A percentile compares a stretch with the other conserved stretches of the same genome.
Evolutionary conservation across 2,797 vertebrate genomes (phyloP).

Genomic region (Poecilia velifera): DNA sequence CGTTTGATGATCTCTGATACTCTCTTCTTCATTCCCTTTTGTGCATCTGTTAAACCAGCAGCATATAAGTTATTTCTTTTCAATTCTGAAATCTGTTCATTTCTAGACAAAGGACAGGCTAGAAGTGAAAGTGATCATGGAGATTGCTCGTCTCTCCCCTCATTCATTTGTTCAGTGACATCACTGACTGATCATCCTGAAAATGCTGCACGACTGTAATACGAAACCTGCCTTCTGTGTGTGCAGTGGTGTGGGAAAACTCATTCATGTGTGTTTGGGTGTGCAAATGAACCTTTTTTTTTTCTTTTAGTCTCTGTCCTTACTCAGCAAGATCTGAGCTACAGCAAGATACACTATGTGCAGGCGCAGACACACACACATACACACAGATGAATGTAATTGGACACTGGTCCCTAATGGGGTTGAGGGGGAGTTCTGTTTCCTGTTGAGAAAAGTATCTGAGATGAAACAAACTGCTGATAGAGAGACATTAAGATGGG

Average conservation of each 20-base stretch:
- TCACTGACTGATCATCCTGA: conserved; percentile 41
- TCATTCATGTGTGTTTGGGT: conserved; percentile 7
- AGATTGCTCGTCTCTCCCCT: background rate
- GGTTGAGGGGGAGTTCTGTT: conserved; percentile 53
- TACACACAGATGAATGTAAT: conserved; percentile 56
- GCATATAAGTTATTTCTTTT: background rate
- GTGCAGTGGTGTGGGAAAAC: conserved; percentile 30
- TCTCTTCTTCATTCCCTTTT: background rate
- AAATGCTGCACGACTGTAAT: conserved; percentile 65
- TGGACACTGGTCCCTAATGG: conserved; percentile 71
- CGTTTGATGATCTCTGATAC: background rate
- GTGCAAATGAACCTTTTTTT: conserved; percentile 18
- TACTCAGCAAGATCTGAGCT: conserved; percentile 65
- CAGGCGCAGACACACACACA: conserved; percentile 5
- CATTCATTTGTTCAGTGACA: conserved; percentile 47
- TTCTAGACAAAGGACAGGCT: background rate
- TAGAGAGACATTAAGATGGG: conserved; percentile 45
- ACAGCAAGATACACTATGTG: conserved; percentile 37
- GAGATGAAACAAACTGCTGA: conserved; percentile 75
- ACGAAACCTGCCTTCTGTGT: conserved; percentile 41
- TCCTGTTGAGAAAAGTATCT: conserved; percentile 71
- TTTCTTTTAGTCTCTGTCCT: conserved; percentile 37
- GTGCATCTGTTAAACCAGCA: background rate
- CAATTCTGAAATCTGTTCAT: background rate
- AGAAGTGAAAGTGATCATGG: background rate